Evolutionary conservation across 2,113 vertebrate species (phyloP).

Genomic region (Chaetodon trifascialis): DNA sequence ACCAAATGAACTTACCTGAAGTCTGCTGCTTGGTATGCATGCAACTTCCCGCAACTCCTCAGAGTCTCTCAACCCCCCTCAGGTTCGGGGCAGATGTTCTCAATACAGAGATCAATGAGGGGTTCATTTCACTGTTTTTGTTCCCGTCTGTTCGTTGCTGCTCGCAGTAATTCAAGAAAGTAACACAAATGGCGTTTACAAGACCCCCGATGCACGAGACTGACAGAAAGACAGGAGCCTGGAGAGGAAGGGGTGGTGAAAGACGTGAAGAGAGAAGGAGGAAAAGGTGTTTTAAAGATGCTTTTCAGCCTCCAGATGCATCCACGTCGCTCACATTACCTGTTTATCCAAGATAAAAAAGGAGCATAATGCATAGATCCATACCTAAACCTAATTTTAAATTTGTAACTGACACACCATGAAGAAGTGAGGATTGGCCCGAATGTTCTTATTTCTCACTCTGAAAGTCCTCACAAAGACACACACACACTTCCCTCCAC

Average conservation of each 20-base stretch:
- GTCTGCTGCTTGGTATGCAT: slow-evolving; percentile 42
- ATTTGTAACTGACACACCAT: not conserved
- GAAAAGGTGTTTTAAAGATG: no score
- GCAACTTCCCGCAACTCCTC: slow-evolving; percentile 40
- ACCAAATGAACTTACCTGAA: slow-evolving; percentile 37
- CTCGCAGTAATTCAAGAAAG: slow-evolving; percentile 68
- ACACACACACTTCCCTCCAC: not conserved
- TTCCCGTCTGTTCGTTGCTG: slow-evolving; percentile 74
- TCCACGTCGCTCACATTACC: no score
- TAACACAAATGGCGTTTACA: slow-evolving; percentile 54
- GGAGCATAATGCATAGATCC: not conserved
- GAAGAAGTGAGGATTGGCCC: not conserved
- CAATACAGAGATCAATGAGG: slow-evolving; percentile 73
- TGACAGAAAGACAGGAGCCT: slow-evolving; percentile 19
- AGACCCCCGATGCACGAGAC: slow-evolving; percentile 47
- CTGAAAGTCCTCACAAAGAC: not conserved
- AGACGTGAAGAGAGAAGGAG: no score
- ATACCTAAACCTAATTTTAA: not conserved
- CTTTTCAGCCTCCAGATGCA: not conserved
- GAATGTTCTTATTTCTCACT: not conserved
- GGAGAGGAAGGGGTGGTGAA: not conserved
- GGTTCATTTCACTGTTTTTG: slow-evolving; percentile 69
- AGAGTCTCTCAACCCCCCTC: slow-evolving; percentile 47
- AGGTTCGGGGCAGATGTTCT: slow-evolving; percentile 78
- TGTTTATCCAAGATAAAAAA: no score